These are phyloP conservation scores for Apistogramma diplotaenia DNA, from an alignment of 2,113 vertebrate species.

Conservation along the genomic window DNA sequence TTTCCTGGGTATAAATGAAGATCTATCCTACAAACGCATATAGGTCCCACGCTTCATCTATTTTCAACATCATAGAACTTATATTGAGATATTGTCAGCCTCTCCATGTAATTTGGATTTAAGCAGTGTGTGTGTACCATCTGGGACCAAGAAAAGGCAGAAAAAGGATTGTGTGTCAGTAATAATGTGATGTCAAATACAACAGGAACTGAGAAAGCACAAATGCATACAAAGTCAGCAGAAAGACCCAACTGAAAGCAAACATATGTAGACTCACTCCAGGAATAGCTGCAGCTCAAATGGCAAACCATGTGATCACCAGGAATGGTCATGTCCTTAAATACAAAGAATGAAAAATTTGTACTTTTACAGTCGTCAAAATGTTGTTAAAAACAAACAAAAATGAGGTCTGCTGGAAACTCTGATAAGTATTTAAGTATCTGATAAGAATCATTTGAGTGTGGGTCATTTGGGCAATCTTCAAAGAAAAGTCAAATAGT, in stretches of 20 bases:
- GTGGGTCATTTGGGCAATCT: background rate
- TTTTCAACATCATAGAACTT: background rate
- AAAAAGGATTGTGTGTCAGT: background rate
- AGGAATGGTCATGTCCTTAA: background rate
- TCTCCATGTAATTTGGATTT: background rate
- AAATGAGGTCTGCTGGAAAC: background rate
- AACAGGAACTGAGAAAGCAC: background rate
- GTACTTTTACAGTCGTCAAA: too few relatives aligned
- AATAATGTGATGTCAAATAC: background rate
- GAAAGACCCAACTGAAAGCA: background rate
- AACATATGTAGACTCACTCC: background rate
- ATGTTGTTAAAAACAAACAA: background rate
- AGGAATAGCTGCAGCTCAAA: background rate
- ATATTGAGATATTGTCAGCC: background rate
- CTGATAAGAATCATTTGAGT: too few relatives aligned
- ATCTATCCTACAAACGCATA: background rate
- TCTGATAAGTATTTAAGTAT: too few relatives aligned
- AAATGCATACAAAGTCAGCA: background rate
- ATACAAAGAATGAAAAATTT: background rate
- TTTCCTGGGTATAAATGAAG: background rate
- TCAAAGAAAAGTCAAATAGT: too few relatives aligned
- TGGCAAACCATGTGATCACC: background rate
- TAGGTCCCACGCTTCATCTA: background rate
- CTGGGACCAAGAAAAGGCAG: background rate
- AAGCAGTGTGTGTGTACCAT: background rate